phyloP scores from a whole-genome alignment of 2,113 vertebrate genomes.

The Hassar affinis region DNA sequence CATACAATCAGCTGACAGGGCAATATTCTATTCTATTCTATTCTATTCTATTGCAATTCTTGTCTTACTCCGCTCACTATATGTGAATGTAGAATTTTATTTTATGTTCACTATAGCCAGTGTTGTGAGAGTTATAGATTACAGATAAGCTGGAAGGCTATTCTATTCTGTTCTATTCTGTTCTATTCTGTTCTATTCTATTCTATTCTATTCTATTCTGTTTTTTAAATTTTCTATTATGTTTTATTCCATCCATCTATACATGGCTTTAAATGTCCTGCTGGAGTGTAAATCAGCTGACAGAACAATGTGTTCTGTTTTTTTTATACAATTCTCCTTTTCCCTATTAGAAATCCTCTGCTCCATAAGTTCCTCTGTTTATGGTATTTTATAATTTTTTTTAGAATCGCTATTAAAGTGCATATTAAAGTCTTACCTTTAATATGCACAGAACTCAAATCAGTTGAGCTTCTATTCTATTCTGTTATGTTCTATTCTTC shows the following conservation, averaged over 20 bases:
- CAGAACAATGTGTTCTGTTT: neutral
- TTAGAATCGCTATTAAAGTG: neutral
- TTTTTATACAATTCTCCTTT: neutral
- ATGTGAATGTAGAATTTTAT: neutral
- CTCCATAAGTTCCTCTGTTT: neutral
- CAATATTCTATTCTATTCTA: neutral
- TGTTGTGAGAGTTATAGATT: neutral
- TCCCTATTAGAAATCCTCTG: neutral
- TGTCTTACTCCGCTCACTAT: neutral
- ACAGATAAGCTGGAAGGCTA: neutral
- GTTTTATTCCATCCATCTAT: neutral
- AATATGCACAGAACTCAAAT: neutral
- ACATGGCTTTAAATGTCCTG: neutral
- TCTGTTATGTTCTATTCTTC: neutral
- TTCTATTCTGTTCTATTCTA: neutral
- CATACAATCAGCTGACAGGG: neutral
- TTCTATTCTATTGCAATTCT: neutral
- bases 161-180: neutral
- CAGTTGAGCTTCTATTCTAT: neutral
- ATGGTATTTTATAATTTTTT: neutral
- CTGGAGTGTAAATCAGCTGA: neutral
- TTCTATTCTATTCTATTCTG: neutral
- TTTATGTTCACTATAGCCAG: neutral
- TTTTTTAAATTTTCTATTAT: neutral
- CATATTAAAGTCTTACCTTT: neutral